Conservation (phyloP, 2,797 vertebrate genomes). For the Neomorphus geoffroyi region DNA sequence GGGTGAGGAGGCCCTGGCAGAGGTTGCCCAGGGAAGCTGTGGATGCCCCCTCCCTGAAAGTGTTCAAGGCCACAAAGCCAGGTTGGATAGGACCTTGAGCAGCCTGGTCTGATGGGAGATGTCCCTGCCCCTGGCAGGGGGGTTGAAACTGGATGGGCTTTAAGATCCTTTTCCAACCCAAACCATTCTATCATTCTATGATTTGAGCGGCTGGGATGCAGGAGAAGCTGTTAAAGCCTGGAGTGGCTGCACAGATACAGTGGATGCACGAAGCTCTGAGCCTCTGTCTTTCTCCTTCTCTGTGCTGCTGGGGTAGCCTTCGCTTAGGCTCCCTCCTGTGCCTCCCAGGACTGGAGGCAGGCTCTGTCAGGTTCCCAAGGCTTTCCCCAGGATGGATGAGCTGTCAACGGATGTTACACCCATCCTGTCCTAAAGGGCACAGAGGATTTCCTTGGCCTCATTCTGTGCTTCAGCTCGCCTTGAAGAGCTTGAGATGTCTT, state of each 20-base stretch:
- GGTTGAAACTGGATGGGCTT: no score
- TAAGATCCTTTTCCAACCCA: no score
- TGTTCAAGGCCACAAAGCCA: no score
- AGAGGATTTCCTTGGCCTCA: conserved; percentile 5
- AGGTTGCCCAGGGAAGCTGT: no score
- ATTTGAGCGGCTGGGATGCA: rapidly evolving
- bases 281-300: not conserved
- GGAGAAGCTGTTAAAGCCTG: not conserved
- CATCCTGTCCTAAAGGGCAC: not conserved
- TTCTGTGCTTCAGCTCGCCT: not conserved
- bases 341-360: not conserved
- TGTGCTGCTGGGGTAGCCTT: not conserved
- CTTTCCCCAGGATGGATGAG: not conserved
- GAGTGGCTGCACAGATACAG: not conserved
- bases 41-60: no score
- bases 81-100: no score
- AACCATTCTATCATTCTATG: not conserved
- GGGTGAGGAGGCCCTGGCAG: no score
- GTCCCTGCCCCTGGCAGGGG: no score
- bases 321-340: not conserved
- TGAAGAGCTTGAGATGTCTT: not conserved
- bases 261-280: rapidly evolving
- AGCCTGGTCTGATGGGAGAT: no score
- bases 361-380: not conserved
- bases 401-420: not conserved